Evolutionary conservation across 2,888 invertebrate genomes (phyloP).

Genomic region (Drosophila lacicola): DNA sequence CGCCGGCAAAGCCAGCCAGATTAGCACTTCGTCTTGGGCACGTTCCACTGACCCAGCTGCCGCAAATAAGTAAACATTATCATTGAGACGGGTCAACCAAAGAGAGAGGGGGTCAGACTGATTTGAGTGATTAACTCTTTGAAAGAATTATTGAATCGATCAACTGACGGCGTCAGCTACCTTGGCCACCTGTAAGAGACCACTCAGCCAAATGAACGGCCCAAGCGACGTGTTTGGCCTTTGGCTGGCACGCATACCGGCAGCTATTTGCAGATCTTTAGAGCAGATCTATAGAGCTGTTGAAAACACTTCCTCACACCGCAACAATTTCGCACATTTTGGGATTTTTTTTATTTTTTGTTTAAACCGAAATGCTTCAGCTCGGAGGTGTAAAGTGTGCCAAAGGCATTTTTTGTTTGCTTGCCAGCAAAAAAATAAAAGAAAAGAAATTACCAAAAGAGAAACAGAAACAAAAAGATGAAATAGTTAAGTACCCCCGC

Average conservation of each 20-base stretch:
- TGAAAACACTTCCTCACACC: constrained; percentile 73
- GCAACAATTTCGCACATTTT: constrained; percentile 56
- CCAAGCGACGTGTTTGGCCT: constrained; percentile 36
- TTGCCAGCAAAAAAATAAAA: constrained; percentile 26
- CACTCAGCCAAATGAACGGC: constrained; percentile 7
- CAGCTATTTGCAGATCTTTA: constrained; percentile 29
- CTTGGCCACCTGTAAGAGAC: constrained; percentile 50
- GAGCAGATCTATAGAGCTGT: constrained; percentile 32
- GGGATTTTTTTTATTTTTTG: constrained; percentile 34
- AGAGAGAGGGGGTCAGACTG: constrained; percentile 8
- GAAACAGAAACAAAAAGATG: constrained; percentile 20
- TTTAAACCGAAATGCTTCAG: constrained; percentile 57
- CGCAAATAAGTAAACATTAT: constrained; percentile 24
- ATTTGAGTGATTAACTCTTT: constrained; percentile 49
- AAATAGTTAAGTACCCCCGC: constrained; percentile 37
- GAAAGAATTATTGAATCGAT: constrained; percentile 55
- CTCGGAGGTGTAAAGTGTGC: constrained; percentile 76
- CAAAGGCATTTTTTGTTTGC: constrained; percentile 60
- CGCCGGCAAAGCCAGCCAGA: constrained; percentile 20
- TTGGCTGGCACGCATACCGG: constrained; percentile 33
- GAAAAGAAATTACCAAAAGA: constrained; percentile 2
- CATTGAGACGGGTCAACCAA: background rate
- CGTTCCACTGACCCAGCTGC: constrained; percentile 19
- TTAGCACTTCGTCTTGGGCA: constrained; percentile 12
- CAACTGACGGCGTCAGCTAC: constrained; percentile 35